phyloP scores from a whole-genome alignment of 2,113 vertebrate genomes.

The Anhinga rufa region DNA sequence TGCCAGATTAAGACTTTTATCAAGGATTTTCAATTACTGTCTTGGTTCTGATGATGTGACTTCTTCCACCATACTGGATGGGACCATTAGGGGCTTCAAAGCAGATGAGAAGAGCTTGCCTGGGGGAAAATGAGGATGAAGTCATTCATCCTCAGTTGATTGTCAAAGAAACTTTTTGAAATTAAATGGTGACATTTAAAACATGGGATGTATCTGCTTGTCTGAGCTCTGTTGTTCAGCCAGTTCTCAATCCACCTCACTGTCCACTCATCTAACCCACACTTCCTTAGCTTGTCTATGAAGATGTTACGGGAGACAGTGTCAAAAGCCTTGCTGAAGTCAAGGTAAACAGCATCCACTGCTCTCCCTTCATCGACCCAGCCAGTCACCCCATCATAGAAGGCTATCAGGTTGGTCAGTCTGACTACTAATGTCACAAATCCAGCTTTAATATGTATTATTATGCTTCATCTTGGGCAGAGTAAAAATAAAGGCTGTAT shows the following conservation, averaged over 20 bases:
- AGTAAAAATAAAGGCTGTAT: neutral
- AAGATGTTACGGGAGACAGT: too few species aligned
- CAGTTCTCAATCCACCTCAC: too few species aligned
- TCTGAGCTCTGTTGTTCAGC: neutral
- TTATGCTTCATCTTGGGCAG: neutral
- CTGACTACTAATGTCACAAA: neutral
- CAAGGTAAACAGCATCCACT: too few species aligned
- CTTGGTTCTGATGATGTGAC: neutral
- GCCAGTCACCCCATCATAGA: too few species aligned
- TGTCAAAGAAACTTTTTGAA: neutral
- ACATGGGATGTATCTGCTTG: neutral
- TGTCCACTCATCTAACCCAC: too few species aligned
- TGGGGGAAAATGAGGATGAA: neutral
- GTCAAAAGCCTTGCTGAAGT: too few species aligned
- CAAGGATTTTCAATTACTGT: neutral
- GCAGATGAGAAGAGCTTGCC: neutral
- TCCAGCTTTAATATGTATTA: neutral
- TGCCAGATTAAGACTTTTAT: neutral
- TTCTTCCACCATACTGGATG: neutral
- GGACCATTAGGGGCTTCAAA: neutral
- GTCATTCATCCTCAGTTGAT: neutral
- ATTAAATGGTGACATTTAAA: neutral
- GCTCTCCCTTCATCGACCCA: too few species aligned
- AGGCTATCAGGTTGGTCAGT: neutral
- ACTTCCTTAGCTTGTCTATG: too few species aligned